Evolutionary conservation across 2,113 vertebrate genomes (phyloP).

Genomic region (Amazona vittata): DNA sequence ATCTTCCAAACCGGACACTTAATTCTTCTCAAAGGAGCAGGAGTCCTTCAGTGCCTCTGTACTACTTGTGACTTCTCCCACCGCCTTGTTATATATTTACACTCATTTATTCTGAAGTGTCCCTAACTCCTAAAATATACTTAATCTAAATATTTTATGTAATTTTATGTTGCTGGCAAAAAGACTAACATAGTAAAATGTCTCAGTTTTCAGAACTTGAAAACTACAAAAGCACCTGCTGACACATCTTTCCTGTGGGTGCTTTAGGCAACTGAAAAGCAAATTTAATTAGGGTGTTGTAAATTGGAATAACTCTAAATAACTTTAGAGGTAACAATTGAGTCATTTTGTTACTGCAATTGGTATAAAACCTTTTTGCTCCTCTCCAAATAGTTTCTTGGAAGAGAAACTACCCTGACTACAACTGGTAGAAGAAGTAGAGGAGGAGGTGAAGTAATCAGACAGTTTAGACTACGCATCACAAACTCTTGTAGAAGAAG

Average conservation of each 20-base stretch:
- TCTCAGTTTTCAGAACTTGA: not conserved
- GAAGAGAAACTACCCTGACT: not conserved
- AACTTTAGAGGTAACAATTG: not conserved
- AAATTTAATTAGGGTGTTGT: not conserved
- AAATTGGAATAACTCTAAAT: not conserved
- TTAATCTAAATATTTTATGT: not conserved
- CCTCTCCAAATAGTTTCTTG: not conserved
- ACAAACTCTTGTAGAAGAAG: not conserved
- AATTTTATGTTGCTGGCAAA: not conserved
- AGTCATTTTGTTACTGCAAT: not conserved
- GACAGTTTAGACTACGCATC: not conserved
- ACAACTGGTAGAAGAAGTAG: not conserved
- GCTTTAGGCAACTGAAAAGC: not conserved
- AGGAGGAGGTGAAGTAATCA: not conserved
- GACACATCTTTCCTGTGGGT: not conserved
- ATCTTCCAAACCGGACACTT: not conserved
- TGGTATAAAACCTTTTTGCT: not conserved
- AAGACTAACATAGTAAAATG: not conserved
- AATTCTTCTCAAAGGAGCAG: not conserved
- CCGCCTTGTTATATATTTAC: not conserved
- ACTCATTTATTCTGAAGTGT: not conserved
- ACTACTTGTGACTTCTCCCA: not conserved
- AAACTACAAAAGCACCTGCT: not conserved
- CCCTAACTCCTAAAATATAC: not conserved
- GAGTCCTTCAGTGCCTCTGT: not conserved